Base-by-base conservation (phyloP, 2,888 invertebrate genomes). In the Nymphalis c-album region DNA sequence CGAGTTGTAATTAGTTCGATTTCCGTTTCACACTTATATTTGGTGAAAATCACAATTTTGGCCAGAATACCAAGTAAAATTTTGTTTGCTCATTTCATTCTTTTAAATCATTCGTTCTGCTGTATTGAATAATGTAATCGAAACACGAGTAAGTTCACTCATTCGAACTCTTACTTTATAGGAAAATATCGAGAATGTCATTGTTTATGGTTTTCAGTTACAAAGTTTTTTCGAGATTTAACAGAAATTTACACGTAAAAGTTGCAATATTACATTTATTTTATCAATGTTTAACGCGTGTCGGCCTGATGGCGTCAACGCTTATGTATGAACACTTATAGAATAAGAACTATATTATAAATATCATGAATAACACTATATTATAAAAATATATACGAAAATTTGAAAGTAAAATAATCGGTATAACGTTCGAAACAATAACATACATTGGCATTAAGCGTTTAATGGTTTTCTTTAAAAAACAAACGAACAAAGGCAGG, bases 401-500 rank as follows among this genome's bases (percentile, higher is more conserved):
- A 53, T 53, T 10, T 16, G 17, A 13, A 40, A 40, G 40, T 57
- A 10, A 17, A 13, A 16, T 55, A 31, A 55, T 17, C 26, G 50
- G 50, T 35, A 47, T 22, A 59, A 50, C 26, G 45, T 50, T 22
- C 59, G 22, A 16, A 59, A 61, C 47, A 64, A 53, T 53, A 53
- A 53, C 53, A 53, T 2, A 53, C 18, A 55, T 55, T 31, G 53
- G 60, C 70, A 71, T 73, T 69, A 69, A 71, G 51, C 68, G 67
- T 71, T 72, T 69, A 53, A 61, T 61, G 65, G 61, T 58, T 68
- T 67, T 64, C 63, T 73, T 66, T 66, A 71, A 70, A 70, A 73
- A 73, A 64, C 72, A 70, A 62, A 67, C 72, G 68, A 73, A 78
- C 75, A 76, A 71, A 72, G 70, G 65, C 61, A 75, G 75, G 75